These are phyloP conservation scores for Psophia crepitans DNA, from an alignment of 2,113 vertebrate genomes.

Conservation along the genomic window DNA sequence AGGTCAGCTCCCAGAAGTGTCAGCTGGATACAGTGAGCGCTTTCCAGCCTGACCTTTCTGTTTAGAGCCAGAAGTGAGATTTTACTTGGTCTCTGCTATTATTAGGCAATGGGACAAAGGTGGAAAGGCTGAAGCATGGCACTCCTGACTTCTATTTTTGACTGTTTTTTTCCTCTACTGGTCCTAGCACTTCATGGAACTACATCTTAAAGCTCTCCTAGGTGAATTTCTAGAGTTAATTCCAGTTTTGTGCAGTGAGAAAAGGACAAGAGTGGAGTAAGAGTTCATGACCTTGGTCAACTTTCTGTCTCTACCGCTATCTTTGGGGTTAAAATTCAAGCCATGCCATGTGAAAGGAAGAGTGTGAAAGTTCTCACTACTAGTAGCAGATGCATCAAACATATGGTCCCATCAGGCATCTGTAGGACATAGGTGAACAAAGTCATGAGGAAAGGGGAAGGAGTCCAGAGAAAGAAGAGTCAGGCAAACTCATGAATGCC, in stretches of 20 bases:
- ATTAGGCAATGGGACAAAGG: not conserved
- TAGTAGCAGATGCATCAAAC: not conserved
- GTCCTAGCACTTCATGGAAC: not conserved
- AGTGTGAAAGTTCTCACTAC: not conserved
- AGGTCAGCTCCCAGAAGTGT: not conserved
- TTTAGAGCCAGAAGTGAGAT: not conserved
- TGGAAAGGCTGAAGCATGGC: not conserved
- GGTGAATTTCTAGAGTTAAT: not conserved
- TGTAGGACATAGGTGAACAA: not conserved
- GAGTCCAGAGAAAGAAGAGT: not conserved
- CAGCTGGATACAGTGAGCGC: not conserved
- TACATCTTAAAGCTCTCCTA: not conserved
- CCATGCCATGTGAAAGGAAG: not conserved
- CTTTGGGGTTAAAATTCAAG: not conserved
- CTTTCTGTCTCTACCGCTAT: not conserved
- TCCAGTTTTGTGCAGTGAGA: not conserved
- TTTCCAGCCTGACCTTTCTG: not conserved
- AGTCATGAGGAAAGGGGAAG: not conserved
- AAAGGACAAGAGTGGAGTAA: not conserved
- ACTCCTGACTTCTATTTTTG: not conserved
- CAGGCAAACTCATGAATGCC: not conserved
- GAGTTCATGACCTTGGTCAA: not conserved
- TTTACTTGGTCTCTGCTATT: not conserved
- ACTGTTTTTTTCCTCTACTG: not conserved
- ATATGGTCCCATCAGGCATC: not conserved